Evolutionary conservation across 1,140 invertebrate species (phyloP), one percentile per base, ranked within the genome.

Genomic region (Pseudomyrmex cubaensis): DNA sequence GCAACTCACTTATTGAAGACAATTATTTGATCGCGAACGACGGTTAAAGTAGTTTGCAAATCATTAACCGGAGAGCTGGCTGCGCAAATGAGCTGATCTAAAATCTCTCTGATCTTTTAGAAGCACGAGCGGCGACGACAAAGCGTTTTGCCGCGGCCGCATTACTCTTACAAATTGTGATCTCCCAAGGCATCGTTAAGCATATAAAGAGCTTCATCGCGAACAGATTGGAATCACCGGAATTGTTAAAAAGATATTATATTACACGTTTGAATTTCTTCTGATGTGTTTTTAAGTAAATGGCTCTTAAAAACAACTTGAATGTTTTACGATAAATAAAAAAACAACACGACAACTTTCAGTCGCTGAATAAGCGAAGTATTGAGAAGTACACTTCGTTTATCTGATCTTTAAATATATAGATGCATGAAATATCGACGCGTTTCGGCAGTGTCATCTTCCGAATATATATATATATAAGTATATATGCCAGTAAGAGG

Each of bases 81-180:
- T n/a, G 54, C 20, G 54, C 54, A 72, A 72, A 80, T 72, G 76
- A 80, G 76, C 76, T 70, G 76, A 80, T 72, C 46, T 50, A 80
- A 44, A 80, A 80, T 80, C 76, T 72, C 76, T 80, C 66, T 72
- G 56, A 72, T 70, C 76, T 70, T 70, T 61, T 35, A 20, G 20
- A 59, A 50, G 54, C 17, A 59, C 35, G 20, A 22, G 4, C 15
- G 44, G 46, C 35, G 44, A 22, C 35, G 44, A 70, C 56, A 59
- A 80, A 80, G 76, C 52, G 15, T 70, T 59, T 20, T 44, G 35
- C 20, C 64, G 22, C n/a, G 54, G n/a, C 12, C 44, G 44, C 69
- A 80, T 80, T 80, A 80, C 56, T 35, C 20, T 70, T 70, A 70
- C 66, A 72, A 80, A 80, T 80, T 80, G 64, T 70, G 76, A 72